Evolutionary conservation across 1,140 invertebrate genomes (phyloP).

Genomic region (Diorhabda carinulata): DNA sequence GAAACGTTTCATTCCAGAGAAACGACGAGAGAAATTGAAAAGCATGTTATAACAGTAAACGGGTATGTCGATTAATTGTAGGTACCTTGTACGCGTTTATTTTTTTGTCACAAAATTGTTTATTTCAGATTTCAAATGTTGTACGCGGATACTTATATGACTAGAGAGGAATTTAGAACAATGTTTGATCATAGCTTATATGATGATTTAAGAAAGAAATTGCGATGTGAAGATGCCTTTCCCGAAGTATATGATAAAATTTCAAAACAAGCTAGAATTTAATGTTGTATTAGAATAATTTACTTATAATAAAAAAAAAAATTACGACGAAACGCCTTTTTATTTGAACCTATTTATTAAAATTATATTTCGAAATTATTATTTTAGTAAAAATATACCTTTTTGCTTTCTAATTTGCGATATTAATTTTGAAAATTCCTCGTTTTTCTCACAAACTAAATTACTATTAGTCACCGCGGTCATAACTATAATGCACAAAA

Average conservation of each 20-base stretch:
- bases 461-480: too few species aligned
- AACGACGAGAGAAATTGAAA: constrained; percentile 68
- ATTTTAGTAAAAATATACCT: too few species aligned
- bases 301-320: too few species aligned
- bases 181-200: constrained; percentile 83
- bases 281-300: neutral
- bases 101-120: constrained; percentile 7
- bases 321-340: too few species aligned
- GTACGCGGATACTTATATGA: constrained; percentile 78
- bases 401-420: too few species aligned
- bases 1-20: constrained; percentile 59
- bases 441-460: too few species aligned
- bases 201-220: constrained; percentile 60
- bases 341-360: too few species aligned
- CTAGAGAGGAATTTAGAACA: constrained; percentile 68
- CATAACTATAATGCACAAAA: too few species aligned
- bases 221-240: constrained; percentile 67
- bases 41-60: constrained; percentile 62
- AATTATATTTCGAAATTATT: too few species aligned
- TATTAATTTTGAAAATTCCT: too few species aligned
- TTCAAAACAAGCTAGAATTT: constrained; percentile 57
- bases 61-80: constrained; percentile 52
- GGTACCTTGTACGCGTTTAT: neutral
- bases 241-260: constrained; percentile 83
- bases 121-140: constrained; percentile 71